Evolutionary conservation across 2,113 vertebrate genomes (phyloP).

Genomic region (Platysternon megacephalum): DNA sequence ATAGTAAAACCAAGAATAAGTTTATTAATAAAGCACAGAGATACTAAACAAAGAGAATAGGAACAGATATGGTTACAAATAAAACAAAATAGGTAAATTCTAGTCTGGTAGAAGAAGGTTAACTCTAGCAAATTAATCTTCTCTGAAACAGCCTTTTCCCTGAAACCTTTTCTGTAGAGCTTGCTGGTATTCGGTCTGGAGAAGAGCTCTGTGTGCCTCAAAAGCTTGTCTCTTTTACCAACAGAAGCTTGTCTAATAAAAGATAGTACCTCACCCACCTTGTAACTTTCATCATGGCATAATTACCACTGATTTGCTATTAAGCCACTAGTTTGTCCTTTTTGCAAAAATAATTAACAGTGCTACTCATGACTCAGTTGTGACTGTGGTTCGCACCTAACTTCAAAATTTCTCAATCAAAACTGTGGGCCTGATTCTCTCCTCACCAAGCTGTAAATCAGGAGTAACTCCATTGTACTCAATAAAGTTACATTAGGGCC

Average conservation of each 20-base stretch:
- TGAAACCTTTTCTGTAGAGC: background rate
- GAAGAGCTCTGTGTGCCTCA: background rate
- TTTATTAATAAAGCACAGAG: background rate
- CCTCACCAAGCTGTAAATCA: fast-evolving
- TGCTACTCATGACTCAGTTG: background rate
- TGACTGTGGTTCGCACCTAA: background rate
- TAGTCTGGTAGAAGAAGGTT: background rate
- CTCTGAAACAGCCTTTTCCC: background rate
- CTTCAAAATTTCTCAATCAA: background rate
- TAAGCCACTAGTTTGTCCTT: background rate
- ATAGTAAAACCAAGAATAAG: background rate
- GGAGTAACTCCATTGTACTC: background rate
- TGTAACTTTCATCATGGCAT: background rate
- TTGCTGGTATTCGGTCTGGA: background rate
- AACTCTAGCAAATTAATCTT: background rate
- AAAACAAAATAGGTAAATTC: background rate
- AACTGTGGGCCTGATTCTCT: background rate
- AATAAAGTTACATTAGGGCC: fast-evolving
- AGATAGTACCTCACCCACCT: background rate
- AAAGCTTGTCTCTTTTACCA: background rate
- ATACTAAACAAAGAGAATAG: background rate
- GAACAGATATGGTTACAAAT: background rate
- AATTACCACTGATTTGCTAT: background rate
- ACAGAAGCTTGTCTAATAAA: background rate
- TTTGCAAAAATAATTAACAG: background rate